These are phyloP conservation scores for Onthophagus sagittarius DNA, from an alignment of 2,888 invertebrate species.

Conservation along the genomic window DNA sequence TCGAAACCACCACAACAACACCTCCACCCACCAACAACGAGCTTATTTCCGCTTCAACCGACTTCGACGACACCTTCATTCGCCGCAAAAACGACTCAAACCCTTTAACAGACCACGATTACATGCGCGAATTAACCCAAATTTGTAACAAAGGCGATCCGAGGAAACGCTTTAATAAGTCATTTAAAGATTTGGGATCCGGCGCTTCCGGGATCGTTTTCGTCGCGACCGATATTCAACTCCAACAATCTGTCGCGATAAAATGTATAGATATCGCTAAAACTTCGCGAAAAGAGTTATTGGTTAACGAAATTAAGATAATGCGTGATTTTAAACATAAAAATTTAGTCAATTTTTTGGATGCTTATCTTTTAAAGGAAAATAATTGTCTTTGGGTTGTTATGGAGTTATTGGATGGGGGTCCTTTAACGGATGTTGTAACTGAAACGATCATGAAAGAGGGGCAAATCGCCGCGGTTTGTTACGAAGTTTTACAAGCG, in stretches of 20 bases:
- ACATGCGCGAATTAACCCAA: constrained; percentile 64
- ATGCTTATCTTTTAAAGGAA: constrained; percentile 79
- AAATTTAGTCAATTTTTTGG: constrained; percentile 93
- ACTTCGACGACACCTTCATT: constrained; percentile 52
- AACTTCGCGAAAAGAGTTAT: constrained; percentile 93
- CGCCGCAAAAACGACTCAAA: constrained; percentile 51
- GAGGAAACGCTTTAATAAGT: constrained; percentile 69
- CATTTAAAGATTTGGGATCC: constrained; percentile 79
- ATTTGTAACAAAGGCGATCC: constrained; percentile 85
- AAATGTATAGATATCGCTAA: constrained; percentile 94
- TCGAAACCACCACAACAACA: background rate
- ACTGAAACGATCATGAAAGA: constrained; percentile 97
- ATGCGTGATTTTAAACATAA: constrained; percentile 89
- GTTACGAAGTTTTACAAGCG: constrained; percentile 83
- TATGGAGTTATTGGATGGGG: constrained; percentile 93
- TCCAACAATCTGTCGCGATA: constrained; percentile 79
- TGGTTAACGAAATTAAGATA: constrained; percentile 91
- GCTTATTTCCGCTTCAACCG: constrained; percentile 47
- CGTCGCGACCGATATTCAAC: constrained; percentile 69
- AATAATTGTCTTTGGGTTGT: constrained; percentile 90
- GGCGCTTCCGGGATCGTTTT: constrained; percentile 93
- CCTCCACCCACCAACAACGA: constrained; percentile 36
- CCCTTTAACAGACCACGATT: constrained; percentile 67
- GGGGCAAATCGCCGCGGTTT: constrained; percentile 93
- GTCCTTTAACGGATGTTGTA: constrained; percentile 94